A percentile compares a stretch with the other conserved stretches of the same genome.
phyloP scores from a whole-genome alignment of 2,113 vertebrate species.

The Dipodomys stephensi region DNA sequence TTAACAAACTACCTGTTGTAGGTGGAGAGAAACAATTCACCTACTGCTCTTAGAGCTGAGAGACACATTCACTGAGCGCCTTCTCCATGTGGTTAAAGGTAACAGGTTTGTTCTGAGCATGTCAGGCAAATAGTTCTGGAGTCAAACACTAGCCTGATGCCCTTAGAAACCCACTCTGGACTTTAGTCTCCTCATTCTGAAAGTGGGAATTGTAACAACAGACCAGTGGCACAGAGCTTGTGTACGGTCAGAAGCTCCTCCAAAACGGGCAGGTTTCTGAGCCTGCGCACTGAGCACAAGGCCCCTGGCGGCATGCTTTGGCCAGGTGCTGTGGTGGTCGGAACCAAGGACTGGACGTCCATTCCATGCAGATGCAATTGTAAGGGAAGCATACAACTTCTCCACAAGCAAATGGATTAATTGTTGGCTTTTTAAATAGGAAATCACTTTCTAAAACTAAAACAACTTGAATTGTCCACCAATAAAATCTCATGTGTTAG shows the following conservation, averaged over 20 bases:
- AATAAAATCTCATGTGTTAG: conserved; percentile 67
- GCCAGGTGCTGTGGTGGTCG: neutral
- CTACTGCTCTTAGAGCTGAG: neutral
- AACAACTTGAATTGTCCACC: conserved; percentile 73
- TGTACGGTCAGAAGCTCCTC: rapidly evolving
- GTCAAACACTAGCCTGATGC: neutral
- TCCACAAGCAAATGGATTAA: conserved; percentile 50
- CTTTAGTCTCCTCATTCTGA: neutral
- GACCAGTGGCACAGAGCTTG: rapidly evolving
- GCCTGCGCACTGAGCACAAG: too few species aligned
- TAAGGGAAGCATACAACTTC: neutral
- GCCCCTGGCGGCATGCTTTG: too few species aligned
- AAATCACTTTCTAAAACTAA: conserved; percentile 58
- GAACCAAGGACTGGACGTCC: neutral
- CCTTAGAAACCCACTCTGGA: neutral
- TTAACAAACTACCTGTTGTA: neutral
- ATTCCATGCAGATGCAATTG: rapidly evolving
- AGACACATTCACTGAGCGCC: neutral
- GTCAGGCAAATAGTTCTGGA: neutral
- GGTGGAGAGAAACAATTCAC: neutral
- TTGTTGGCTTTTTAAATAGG: conserved; percentile 55
- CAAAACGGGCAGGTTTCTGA: neutral
- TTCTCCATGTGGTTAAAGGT: neutral
- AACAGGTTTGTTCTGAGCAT: too few species aligned
- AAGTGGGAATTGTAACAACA: neutral